A percentile compares a stretch with the other conserved stretches of the same genome.
Evolutionary conservation across 2,797 vertebrate species (phyloP).

Genomic region (Diplodus sargus): DNA sequence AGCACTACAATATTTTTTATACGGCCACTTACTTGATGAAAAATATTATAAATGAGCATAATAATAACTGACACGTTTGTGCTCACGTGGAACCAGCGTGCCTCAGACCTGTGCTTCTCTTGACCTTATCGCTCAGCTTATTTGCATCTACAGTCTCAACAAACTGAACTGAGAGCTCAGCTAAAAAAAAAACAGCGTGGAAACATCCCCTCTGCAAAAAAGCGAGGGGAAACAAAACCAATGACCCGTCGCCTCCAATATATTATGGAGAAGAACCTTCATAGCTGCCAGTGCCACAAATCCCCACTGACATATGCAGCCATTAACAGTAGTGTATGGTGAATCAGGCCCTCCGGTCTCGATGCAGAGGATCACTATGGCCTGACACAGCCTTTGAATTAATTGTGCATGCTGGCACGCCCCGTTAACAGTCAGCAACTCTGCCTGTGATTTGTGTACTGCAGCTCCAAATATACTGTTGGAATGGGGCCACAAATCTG

Average conservation of each 20-base stretch:
- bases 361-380: slow-evolving; percentile 74
- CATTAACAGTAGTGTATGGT: slow-evolving; percentile 79
- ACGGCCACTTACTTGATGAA: background rate
- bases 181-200: slow-evolving; percentile 46
- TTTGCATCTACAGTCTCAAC: slow-evolving; percentile 46
- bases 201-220: slow-evolving; percentile 56
- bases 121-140: slow-evolving; percentile 52
- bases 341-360: slow-evolving; percentile 65
- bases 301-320: slow-evolving; percentile 75
- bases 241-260: slow-evolving; percentile 75
- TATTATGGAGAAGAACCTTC: slow-evolving; percentile 67
- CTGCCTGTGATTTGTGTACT: slow-evolving; percentile 82
- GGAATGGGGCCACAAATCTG: slow-evolving; percentile 75
- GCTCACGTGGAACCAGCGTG: slow-evolving; percentile 7
- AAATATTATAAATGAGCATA: background rate
- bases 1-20: background rate
- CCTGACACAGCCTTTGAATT: slow-evolving; percentile 81
- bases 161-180: slow-evolving; percentile 67
- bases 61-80: background rate
- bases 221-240: slow-evolving; percentile 67
- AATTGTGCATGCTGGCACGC: slow-evolving; percentile 78
- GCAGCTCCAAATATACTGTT: slow-evolving; percentile 71
- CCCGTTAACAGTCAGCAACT: slow-evolving; percentile 84
- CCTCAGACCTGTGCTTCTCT: slow-evolving; percentile 12
- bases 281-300: slow-evolving; percentile 73